These are phyloP conservation scores for Phaethornis superciliosus DNA, from an alignment of 2,113 vertebrate species.

Conservation along the genomic window DNA sequence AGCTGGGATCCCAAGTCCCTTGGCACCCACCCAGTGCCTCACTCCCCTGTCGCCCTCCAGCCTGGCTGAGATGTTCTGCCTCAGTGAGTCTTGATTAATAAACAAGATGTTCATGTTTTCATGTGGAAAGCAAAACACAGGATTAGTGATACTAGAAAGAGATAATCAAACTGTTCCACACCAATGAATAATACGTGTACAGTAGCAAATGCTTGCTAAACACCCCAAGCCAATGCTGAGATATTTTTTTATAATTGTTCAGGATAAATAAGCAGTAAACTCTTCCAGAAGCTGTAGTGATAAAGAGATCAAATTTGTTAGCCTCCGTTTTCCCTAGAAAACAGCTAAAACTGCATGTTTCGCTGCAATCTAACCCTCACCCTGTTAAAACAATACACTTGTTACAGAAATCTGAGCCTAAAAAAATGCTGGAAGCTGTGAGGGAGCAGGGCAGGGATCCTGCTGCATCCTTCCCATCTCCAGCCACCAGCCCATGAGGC, in stretches of 20 bases:
- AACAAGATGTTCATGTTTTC: constrained; percentile 39
- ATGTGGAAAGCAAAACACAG: constrained; percentile 20
- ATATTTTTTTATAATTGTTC: not conserved
- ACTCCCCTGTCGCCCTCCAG: not conserved
- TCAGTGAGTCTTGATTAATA: not conserved
- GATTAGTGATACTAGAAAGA: constrained; percentile 20
- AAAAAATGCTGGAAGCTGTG: not conserved
- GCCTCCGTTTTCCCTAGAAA: not conserved
- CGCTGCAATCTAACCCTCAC: not conserved
- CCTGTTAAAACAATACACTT: not conserved
- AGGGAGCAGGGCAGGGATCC: not conserved
- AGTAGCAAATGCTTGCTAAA: constrained; percentile 13
- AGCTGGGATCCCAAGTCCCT: not conserved
- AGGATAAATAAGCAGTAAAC: constrained; percentile 22
- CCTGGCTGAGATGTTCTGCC: not conserved
- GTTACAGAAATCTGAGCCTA: not conserved
- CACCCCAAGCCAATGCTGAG: not conserved
- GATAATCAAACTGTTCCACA: not conserved
- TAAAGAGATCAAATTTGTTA: not conserved
- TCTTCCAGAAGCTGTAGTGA: constrained; percentile 1
- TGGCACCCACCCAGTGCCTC: not conserved
- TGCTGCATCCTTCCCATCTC: not conserved
- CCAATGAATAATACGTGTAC: not conserved
- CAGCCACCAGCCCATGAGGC: not conserved
- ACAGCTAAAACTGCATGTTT: not conserved